Evolutionary conservation across 1,140 invertebrate genomes (phyloP).

Genomic region (Achroia grisella): DNA sequence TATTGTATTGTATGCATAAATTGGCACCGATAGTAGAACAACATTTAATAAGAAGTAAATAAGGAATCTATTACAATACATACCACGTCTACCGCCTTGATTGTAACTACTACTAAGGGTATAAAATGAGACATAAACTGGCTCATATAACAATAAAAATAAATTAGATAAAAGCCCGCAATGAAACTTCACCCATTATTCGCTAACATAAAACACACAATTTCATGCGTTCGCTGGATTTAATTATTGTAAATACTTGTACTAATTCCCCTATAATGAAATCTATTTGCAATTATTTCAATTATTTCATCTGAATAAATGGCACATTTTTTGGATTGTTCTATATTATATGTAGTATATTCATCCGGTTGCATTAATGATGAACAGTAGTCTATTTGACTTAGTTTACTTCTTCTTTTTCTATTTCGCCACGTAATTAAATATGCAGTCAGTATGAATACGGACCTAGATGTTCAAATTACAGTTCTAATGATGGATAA

Average conservation of each 20-base stretch:
- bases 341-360: too few species aligned
- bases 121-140: constrained; percentile 57
- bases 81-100: constrained; percentile 15
- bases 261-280: constrained; percentile 4
- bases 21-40: too few species aligned
- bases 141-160: constrained; percentile 66
- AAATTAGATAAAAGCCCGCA: constrained; percentile 65
- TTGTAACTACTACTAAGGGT: constrained; percentile 37
- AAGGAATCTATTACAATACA: neutral
- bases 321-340: too few species aligned
- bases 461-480: too few species aligned
- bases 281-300: constrained; percentile 13
- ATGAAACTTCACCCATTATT: constrained; percentile 63
- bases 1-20: too few species aligned
- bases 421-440: too few species aligned
- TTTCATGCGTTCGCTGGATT: constrained; percentile 52
- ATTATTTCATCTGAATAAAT: too few species aligned
- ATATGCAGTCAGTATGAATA: too few species aligned
- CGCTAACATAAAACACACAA: constrained; percentile 43
- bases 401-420: too few species aligned
- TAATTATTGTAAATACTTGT: constrained; percentile 57
- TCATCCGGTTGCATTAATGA: too few species aligned
- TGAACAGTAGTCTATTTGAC: too few species aligned
- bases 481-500: too few species aligned
- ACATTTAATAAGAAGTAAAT: neutral